Evolutionary conservation across 2,888 invertebrate genomes (phyloP).

Genomic region (Mythimna ferrago): DNA sequence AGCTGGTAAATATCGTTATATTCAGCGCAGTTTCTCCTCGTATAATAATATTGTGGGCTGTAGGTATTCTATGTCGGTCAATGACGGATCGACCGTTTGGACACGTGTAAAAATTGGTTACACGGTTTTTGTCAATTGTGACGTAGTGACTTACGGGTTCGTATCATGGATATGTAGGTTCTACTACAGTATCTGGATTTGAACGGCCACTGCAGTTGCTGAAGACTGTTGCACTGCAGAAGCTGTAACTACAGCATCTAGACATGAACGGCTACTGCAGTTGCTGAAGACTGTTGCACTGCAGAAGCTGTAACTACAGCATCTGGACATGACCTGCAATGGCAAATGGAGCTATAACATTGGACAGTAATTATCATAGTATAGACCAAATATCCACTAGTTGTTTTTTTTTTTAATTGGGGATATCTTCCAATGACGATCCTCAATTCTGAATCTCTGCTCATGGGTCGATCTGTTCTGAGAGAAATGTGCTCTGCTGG

Average conservation of each 20-base stretch:
- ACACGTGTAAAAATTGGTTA: not conserved
- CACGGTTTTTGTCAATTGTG: not conserved
- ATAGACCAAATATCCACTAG: not conserved
- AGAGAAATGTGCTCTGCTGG: too few species aligned
- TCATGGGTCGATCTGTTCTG: too few species aligned
- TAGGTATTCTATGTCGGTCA: slow-evolving; percentile 7
- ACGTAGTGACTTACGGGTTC: not conserved
- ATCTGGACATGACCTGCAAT: too few species aligned
- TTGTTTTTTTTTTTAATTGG: too few species aligned
- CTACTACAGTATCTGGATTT: not conserved
- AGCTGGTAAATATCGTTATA: slow-evolving; percentile 38
- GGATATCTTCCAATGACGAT: too few species aligned
- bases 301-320: too few species aligned
- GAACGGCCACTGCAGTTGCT: too few species aligned
- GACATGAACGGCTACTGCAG: too few species aligned
- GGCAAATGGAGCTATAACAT: not conserved
- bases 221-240: too few species aligned
- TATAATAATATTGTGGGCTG: slow-evolving; percentile 7
- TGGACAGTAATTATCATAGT: not conserved
- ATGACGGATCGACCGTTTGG: slow-evolving; percentile 22
- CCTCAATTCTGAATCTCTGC: too few species aligned
- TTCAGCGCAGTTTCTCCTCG: slow-evolving; percentile 19
- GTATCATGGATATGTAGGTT: not conserved
- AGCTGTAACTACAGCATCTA: too few species aligned
- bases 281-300: too few species aligned